Conservation (phyloP, 2,113 vertebrate genomes). For the Aepyceros melampus region DNA sequence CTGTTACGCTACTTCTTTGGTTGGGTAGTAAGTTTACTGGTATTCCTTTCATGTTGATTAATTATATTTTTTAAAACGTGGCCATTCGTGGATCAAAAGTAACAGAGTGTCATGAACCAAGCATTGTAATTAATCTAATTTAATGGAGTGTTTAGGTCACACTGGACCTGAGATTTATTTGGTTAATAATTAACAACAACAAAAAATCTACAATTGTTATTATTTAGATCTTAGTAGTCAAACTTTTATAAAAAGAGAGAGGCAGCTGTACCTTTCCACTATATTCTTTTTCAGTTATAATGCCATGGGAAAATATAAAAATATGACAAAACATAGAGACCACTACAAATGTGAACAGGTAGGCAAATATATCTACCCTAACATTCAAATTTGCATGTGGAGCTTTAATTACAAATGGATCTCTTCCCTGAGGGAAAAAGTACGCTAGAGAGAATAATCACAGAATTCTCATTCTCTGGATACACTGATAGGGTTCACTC, state of each 20-base stretch:
- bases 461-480: neutral
- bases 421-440: neutral
- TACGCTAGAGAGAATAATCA: neutral
- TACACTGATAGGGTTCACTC: neutral
- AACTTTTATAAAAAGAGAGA: neutral
- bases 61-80: neutral
- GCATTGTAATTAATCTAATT: neutral
- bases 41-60: neutral
- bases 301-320: neutral
- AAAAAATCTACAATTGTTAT: neutral
- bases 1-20: neutral
- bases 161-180: neutral
- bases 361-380: neutral
- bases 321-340: neutral
- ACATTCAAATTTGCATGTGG: neutral
- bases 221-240: neutral
- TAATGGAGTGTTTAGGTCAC: neutral
- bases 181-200: neutral
- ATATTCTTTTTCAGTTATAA: neutral
- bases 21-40: neutral
- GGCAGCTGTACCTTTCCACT: neutral
- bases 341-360: neutral
- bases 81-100: neutral
- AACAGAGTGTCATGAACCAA: neutral
- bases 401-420: neutral